These are phyloP conservation scores for Azemiops feae DNA, from an alignment of 2,113 vertebrate species.

Conservation along the genomic window DNA sequence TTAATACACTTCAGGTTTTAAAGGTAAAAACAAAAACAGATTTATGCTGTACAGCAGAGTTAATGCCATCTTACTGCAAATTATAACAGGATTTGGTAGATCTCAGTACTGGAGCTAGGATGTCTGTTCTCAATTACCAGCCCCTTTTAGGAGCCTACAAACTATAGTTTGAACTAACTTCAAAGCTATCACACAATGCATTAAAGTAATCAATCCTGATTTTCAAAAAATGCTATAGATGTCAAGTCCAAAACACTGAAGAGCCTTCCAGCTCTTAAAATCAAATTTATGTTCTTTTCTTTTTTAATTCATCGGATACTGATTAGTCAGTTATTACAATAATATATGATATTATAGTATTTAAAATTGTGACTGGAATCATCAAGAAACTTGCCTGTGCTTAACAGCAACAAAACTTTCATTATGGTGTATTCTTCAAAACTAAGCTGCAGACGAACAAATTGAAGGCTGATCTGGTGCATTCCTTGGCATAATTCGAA, in stretches of 20 bases:
- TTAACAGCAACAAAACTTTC: conserved; percentile 96
- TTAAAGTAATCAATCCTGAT: not conserved
- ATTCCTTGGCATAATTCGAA: conserved; percentile 97
- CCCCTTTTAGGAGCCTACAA: not conserved
- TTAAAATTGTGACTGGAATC: not conserved
- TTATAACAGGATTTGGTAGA: not conserved
- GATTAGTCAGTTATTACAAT: not conserved
- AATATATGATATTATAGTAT: not conserved
- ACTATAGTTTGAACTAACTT: not conserved
- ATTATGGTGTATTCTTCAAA: conserved; percentile 96
- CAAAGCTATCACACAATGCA: not conserved
- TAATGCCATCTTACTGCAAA: not conserved
- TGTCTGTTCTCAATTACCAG: not conserved
- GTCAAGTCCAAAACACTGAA: not conserved
- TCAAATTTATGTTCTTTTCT: not conserved
- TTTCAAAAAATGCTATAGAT: not conserved
- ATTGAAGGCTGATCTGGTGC: conserved; percentile 97
- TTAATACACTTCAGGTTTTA: not conserved
- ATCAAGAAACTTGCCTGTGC: conserved; percentile 80
- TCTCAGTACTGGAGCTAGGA: not conserved
- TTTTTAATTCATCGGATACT: not conserved
- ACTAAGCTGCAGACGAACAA: conserved; percentile 93
- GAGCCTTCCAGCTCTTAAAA: not conserved
- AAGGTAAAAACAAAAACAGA: not conserved
- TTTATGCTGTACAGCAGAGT: not conserved